These are phyloP conservation scores for Cirrhinus molitorella DNA, from an alignment of 2,797 vertebrate genomes.

Conservation along the genomic window DNA sequence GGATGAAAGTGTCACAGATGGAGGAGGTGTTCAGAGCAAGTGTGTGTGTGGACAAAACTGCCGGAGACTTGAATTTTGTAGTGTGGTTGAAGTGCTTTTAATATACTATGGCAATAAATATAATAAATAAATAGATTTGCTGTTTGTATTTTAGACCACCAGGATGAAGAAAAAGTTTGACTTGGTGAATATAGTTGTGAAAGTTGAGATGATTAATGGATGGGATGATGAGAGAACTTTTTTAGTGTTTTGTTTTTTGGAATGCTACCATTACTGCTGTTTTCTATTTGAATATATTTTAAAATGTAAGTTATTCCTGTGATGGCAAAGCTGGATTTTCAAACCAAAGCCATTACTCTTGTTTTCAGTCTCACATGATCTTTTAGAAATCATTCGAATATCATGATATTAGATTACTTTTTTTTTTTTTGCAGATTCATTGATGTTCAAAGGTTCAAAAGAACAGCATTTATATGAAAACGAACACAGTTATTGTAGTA, in stretches of 20 bases:
- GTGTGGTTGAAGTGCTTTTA: not conserved
- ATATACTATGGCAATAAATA: not conserved
- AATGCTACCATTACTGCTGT: not conserved
- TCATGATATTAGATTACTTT: too few relatives aligned
- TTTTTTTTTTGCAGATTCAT: too few relatives aligned
- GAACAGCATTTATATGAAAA: too few relatives aligned
- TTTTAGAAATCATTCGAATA: not conserved
- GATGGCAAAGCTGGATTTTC: not conserved
- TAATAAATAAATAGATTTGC: not conserved
- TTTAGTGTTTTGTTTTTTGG: not conserved
- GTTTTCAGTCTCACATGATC: too few relatives aligned
- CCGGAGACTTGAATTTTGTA: not conserved
- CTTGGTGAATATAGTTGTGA: not conserved
- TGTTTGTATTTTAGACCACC: conserved; percentile 1
- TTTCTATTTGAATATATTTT: not conserved
- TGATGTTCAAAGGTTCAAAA: too few relatives aligned
- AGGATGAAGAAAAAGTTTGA: not conserved
- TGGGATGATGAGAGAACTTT: too few relatives aligned
- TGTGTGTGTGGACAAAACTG: conserved; percentile 5
- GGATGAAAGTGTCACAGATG: conserved; percentile 28
- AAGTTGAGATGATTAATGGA: too few relatives aligned
- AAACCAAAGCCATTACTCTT: not conserved
- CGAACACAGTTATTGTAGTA: too few relatives aligned
- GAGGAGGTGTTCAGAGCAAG: conserved; percentile 64
- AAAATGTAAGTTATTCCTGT: not conserved